Base-by-base conservation (phyloP, 2,113 vertebrate genomes). In the Aepyceros melampus region DNA sequence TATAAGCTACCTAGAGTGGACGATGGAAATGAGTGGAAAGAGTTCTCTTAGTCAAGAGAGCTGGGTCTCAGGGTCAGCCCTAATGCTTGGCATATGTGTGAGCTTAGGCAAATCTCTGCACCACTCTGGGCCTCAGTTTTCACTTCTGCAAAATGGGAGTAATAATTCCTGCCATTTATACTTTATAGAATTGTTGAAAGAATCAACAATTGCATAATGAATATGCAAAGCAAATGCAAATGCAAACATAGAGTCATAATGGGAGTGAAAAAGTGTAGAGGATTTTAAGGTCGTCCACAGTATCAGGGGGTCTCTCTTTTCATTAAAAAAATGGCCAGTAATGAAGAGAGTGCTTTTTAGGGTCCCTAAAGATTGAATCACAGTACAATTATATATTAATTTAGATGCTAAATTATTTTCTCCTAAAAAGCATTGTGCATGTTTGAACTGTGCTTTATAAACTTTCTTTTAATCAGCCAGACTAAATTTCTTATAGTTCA, bases 341-440 rank as follows among this genome's bases (percentile, higher is more conserved):
- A 95, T 33, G 36, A 79, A 83, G 45, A 82, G 36, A 95, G 27
- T 86, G 7, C 25, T n/a, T 15, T 64, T 86, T 43, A 1, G 10
- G 4, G 21, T 16, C 47, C 51, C 49, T 86, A 47, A 91, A 43
- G 43, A 67, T 47, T 55, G 19, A 94, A 25, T 87, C 25, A n/a
- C 12, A 36, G 33, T 45, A 43, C 31, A 31, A 40, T 56, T 60
- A 25, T 43, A 45, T 58, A 49, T 89, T 91, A 31, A 85, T 88
- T 96, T 94, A 36, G 19, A 94, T 87, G 89, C 58, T 33, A 95
- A 84, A 81, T 90, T 67, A 81, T 87, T 95, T 98, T 95, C 81
- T 86, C 58, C 43, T 97, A 55, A 97, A 89, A 79, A 36, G 15
- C n/a, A 81, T 56, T 36, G 4, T n/a, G 7, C 53, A 56, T 56